Evolutionary conservation across 2,113 vertebrate species (phyloP).

Genomic region (Gorsachius goisagi): DNA sequence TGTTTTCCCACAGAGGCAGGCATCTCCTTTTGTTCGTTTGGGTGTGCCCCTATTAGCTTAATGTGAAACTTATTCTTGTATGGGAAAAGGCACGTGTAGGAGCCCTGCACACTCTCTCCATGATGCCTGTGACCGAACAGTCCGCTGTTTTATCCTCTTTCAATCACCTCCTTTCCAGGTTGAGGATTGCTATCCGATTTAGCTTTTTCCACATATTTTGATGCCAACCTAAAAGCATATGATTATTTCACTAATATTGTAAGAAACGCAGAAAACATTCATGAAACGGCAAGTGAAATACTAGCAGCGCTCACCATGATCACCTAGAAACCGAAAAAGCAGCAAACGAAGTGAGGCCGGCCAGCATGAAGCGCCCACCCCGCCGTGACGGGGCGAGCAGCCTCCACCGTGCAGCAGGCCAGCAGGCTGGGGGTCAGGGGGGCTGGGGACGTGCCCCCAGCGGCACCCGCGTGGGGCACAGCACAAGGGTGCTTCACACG

Average conservation of each 20-base stretch:
- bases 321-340: not conserved
- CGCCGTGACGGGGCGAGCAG: accelerated
- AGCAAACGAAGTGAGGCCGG: accelerated
- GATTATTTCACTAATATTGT: not conserved
- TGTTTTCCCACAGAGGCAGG: accelerated
- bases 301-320: accelerated
- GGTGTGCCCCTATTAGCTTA: accelerated
- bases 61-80: not conserved
- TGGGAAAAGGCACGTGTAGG: accelerated
- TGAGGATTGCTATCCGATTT: not conserved
- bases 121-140: not conserved
- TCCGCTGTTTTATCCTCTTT: not conserved
- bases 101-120: not conserved
- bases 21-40: not conserved
- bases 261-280: not conserved
- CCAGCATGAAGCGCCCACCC: accelerated
- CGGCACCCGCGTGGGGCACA: not conserved
- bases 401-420: accelerated
- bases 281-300: not conserved
- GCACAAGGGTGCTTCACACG: not conserved
- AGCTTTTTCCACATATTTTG: accelerated
- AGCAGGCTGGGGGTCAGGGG: not conserved
- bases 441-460: not conserved
- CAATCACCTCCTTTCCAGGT: not conserved
- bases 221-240: not conserved